Conservation (phyloP, 2,113 vertebrate genomes). For the Holacanthus passer region DNA sequence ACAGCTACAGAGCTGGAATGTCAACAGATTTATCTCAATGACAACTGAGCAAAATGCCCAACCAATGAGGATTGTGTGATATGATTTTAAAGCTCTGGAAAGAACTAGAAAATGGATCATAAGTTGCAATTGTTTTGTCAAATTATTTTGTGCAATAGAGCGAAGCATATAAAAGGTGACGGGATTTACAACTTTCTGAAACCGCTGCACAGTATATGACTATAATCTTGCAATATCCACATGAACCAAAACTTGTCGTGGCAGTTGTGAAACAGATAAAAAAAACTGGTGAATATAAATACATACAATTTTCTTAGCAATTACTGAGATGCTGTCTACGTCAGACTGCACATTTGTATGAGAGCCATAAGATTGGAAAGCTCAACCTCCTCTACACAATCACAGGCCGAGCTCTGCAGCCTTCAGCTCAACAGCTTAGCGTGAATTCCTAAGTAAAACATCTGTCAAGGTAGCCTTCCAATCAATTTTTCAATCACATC, state of each 20-base stretch:
- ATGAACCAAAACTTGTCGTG: too few relatives aligned
- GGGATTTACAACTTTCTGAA: not conserved
- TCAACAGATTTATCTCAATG: not conserved
- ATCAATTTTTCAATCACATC: constrained; percentile 69
- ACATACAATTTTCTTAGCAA: too few relatives aligned
- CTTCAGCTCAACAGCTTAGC: constrained; percentile 27
- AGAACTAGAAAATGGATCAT: not conserved
- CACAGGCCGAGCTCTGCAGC: constrained; percentile 1
- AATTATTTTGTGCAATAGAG: not conserved
- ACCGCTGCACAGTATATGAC: not conserved
- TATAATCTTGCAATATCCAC: not conserved
- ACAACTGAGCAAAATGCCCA: not conserved
- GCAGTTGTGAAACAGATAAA: too few relatives aligned
- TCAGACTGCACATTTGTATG: not conserved
- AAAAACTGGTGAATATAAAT: too few relatives aligned
- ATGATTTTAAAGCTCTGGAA: too few relatives aligned
- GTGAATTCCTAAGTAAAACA: constrained; percentile 58
- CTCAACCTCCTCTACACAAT: not conserved
- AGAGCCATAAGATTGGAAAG: constrained; percentile 16
- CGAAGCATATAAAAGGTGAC: not conserved
- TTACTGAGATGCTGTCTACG: not conserved
- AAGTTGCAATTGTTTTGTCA: not conserved
- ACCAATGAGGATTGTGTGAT: not conserved
- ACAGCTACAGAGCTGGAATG: not conserved
- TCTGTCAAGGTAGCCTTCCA: constrained; percentile 54